Evolutionary conservation across 2,888 invertebrate genomes (phyloP), one percentile per base, ranked within the genome.

Genomic region (Drosophila engyochracea): DNA sequence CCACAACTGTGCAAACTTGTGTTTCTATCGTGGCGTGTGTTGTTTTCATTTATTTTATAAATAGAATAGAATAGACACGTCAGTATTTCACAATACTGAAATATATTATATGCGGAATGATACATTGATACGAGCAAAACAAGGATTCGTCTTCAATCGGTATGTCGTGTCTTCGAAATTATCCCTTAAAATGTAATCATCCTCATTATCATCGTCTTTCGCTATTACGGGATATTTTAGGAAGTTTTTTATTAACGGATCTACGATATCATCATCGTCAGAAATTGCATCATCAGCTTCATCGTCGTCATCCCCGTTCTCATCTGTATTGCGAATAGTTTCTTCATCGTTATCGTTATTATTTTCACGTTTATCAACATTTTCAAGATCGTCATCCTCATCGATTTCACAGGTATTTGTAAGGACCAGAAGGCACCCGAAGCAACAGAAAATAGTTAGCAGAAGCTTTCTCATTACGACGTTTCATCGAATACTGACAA

Each of bases 1-100:
- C 33, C 28, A 64, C 84, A 84, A 70, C 88, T 84, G 84, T 80
- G 61, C 25, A 82, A 80, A 78, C 69, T 58, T 30, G 25, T 14
- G 25, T 47, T 16, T 51, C 16, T 19, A 37, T 52, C 28, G 33
- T 35, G 51, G 16, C 28, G n/a, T 14, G 19, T 51, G 16, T 57
- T 52, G 39, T 14, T 31, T 44, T 31, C 2, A 31, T 31, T 31
- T 31, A 31, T 31, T 31, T 31, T 31, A 2, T 9, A 2, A 31
- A 31, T 31, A 31, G 9, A 31, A 31, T 31, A 31, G 6, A 12
- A 55, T 6, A n/a, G 25, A 73, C 79, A 78, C 77, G 65, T 78
- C 71, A 66, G 25, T 49, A 4, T 16, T 39, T 10, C 19, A 16
- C 12, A 19, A 12, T 52, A 12, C 10, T 22, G 55, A 57, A 28